phyloP scores from a whole-genome alignment of 2,888 invertebrate genomes.

The Tortrix viridana region DNA sequence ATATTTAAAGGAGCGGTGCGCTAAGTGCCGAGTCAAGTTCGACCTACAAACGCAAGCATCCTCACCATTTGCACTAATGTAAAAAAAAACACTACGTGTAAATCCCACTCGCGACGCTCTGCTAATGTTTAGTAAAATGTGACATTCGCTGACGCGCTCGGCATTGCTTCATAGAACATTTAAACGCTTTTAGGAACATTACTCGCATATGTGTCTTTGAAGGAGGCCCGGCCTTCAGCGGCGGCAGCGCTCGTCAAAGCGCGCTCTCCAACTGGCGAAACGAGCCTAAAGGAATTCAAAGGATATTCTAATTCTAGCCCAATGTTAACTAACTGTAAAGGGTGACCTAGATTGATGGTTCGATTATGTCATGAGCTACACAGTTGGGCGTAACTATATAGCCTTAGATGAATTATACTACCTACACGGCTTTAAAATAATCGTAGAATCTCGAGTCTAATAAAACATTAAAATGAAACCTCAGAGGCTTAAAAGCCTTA shows the following conservation, averaged over 20 bases:
- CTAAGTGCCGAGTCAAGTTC: slow-evolving; percentile 35
- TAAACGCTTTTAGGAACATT: slow-evolving; percentile 42
- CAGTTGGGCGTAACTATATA: no score
- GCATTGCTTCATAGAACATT: slow-evolving; percentile 35
- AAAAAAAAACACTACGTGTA: slow-evolving; percentile 29
- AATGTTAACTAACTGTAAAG: no score
- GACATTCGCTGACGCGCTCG: slow-evolving; percentile 13
- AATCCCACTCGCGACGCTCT: slow-evolving; percentile 20
- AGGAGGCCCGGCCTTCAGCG: slow-evolving; percentile 13
- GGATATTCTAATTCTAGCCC: slow-evolving; percentile 2
- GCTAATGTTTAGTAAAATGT: slow-evolving; percentile 33
- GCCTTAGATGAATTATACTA: no score
- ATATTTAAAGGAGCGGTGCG: slow-evolving; percentile 21
- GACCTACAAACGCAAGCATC: slow-evolving; percentile 30
- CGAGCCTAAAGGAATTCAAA: slow-evolving; percentile 8
- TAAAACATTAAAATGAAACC: no score
- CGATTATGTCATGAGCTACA: no score
- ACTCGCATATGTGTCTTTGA: slow-evolving; percentile 31
- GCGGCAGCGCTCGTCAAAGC: slow-evolving; percentile 15
- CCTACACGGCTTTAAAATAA: no score
- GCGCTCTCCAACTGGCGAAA: slow-evolving; percentile 5
- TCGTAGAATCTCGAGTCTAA: no score
- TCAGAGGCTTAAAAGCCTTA: no score
- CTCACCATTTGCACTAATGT: slow-evolving; percentile 26
- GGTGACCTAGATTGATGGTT: no score